phyloP scores from a whole-genome alignment of 2,797 vertebrate species.

The Cyprinodon diabolis region DNA sequence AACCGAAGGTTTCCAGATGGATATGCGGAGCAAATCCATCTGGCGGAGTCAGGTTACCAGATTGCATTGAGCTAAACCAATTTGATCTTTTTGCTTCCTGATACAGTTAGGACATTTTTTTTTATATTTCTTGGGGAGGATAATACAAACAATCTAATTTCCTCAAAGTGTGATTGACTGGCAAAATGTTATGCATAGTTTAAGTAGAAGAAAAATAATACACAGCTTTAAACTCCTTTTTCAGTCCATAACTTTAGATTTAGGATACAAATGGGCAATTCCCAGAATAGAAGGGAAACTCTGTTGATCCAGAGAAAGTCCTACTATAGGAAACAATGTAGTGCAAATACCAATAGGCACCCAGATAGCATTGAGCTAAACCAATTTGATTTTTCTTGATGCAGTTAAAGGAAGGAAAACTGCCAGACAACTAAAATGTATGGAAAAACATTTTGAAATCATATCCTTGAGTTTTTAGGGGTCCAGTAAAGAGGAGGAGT shows the following conservation, averaged over 20 bases:
- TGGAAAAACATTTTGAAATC: background rate
- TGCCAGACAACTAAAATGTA: background rate
- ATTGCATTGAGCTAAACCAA: background rate
- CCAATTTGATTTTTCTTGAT: too few species aligned
- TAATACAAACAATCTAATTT: constrained; percentile 9
- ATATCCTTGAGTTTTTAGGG: background rate
- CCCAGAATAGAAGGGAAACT: background rate
- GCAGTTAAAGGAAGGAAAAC: background rate
- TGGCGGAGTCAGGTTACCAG: too few species aligned
- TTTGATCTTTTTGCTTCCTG: background rate
- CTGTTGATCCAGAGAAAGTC: background rate
- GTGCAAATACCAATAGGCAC: background rate
- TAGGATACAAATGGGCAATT: background rate
- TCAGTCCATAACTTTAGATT: too few species aligned
- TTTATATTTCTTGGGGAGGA: background rate
- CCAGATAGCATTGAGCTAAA: background rate
- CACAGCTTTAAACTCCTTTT: too few species aligned
- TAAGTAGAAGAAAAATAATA: too few species aligned
- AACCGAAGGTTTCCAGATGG: too few species aligned
- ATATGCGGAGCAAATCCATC: too few species aligned
- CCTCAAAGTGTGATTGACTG: too few species aligned
- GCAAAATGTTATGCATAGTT: too few species aligned
- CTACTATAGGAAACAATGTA: background rate
- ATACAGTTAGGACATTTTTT: background rate
- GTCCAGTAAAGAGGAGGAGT: too few species aligned